Percentiles rank a stretch among this genome's conserved stretches.
These are phyloP conservation scores for Drosophila rubida DNA, from an alignment of 2,888 invertebrate species.

Conservation along the genomic window DNA sequence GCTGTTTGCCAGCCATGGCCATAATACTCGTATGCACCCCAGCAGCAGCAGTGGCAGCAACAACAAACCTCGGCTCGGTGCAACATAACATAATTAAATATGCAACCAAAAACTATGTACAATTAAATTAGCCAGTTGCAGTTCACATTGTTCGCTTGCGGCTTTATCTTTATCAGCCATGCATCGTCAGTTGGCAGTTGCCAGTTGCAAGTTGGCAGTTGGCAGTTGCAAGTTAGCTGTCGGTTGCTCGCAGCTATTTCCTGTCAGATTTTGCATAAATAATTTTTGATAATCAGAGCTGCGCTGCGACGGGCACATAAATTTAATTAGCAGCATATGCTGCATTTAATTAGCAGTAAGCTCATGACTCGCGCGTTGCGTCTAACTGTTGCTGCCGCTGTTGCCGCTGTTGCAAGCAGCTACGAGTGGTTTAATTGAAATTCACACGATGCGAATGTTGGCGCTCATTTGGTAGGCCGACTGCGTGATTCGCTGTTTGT, in stretches of 20 bases:
- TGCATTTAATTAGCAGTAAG: constrained; percentile 67
- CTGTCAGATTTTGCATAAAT: constrained; percentile 80
- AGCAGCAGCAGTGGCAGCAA: constrained; percentile 18
- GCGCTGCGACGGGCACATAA: constrained; percentile 76
- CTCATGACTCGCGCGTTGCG: constrained; percentile 58
- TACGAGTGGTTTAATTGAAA: constrained; percentile 78
- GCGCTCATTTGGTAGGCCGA: constrained; percentile 73
- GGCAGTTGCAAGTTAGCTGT: constrained; percentile 31
- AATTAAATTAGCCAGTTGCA: constrained; percentile 66
- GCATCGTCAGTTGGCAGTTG: constrained; percentile 32
- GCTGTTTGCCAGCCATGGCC: constrained; percentile 21
- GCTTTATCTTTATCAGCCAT: constrained; percentile 61
- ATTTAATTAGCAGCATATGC: constrained; percentile 78
- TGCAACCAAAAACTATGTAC: constrained; percentile 73
- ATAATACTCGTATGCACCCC: constrained; percentile 20
- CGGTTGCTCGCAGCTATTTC: constrained; percentile 68
- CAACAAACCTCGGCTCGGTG: constrained; percentile 30
- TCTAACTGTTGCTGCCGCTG: constrained; percentile 56
- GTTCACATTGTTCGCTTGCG: constrained; percentile 31
- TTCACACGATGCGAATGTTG: constrained; percentile 80
- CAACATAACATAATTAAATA: constrained; percentile 67
- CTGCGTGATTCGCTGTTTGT: constrained; percentile 62
- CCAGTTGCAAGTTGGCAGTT: constrained; percentile 28
- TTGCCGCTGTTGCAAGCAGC: constrained; percentile 14
- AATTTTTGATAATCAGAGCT: constrained; percentile 78